Percentiles rank a stretch among this genome's conserved stretches.
phyloP scores from a whole-genome alignment of 2,888 invertebrate species.

The Balanococcus diminutus region DNA sequence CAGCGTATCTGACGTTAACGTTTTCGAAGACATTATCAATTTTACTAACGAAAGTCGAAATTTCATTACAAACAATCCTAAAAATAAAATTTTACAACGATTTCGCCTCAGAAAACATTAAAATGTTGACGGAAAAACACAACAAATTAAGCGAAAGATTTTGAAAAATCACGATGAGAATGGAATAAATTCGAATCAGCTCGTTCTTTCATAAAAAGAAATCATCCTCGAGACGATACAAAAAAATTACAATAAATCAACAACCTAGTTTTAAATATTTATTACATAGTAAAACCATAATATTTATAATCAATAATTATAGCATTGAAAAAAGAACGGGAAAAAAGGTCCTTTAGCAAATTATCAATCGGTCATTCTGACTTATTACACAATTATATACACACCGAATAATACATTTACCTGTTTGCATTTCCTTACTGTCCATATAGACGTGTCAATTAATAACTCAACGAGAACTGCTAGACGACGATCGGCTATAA shows the following conservation, averaged over 20 bases:
- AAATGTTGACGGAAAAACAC: neutral
- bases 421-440: neutral
- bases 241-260: neutral
- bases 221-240: neutral
- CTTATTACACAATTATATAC: neutral
- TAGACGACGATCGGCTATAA: conserved; percentile 76
- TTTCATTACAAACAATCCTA: neutral
- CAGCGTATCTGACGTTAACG: too few species aligned
- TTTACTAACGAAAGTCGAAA: too few species aligned
- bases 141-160: neutral
- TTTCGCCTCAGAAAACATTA: neutral
- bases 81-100: neutral
- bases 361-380: neutral
- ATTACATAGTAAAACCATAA: neutral
- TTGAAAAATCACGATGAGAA: neutral
- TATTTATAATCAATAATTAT: neutral
- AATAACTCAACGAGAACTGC: conserved; percentile 69
- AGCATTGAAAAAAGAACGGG: neutral
- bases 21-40: too few species aligned
- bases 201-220: neutral
- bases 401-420: neutral
- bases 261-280: neutral
- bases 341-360: neutral
- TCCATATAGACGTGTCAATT: neutral
- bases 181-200: neutral